Evolutionary conservation across 2,888 invertebrate species (phyloP).

Genomic region (Reticulitermes lucifugus): DNA sequence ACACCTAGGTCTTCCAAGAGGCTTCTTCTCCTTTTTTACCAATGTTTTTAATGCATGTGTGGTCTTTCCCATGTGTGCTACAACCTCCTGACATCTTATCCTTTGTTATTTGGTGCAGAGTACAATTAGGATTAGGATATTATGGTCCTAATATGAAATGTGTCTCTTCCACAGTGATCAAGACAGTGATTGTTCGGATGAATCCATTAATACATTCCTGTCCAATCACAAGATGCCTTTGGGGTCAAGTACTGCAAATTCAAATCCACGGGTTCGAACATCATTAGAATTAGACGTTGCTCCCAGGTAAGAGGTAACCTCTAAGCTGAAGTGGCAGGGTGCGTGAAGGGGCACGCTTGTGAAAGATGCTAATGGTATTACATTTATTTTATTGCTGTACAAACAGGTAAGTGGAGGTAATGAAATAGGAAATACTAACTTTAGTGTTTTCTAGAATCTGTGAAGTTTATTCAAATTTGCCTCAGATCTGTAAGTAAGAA

Average conservation of each 20-base stretch:
- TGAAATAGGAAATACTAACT: too few species aligned
- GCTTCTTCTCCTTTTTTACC: too few species aligned
- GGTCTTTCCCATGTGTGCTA: too few species aligned
- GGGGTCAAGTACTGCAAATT: conserved; percentile 27
- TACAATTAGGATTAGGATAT: too few species aligned
- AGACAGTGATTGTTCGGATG: conserved; percentile 75
- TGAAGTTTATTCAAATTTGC: too few species aligned
- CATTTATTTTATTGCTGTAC: background rate
- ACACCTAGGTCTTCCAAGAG: too few species aligned
- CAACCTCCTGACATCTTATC: too few species aligned
- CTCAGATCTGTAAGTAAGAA: too few species aligned
- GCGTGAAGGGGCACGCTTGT: background rate
- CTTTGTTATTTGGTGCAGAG: too few species aligned
- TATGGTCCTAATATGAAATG: background rate
- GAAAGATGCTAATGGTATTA: background rate
- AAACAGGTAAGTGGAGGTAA: too few species aligned
- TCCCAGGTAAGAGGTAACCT: conserved; percentile 36
- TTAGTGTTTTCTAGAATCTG: too few species aligned
- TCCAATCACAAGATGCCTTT: conserved; percentile 67
- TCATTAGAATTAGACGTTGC: conserved; percentile 45
- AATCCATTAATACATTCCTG: conserved; percentile 74
- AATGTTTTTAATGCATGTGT: too few species aligned
- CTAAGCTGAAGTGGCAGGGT: background rate
- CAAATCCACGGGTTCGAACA: conserved; percentile 15
- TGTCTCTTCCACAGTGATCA: conserved; percentile 67